These are phyloP conservation scores for Druon quercuslanigerum DNA, from an alignment of 1,140 invertebrate species.

Conservation along the genomic window DNA sequence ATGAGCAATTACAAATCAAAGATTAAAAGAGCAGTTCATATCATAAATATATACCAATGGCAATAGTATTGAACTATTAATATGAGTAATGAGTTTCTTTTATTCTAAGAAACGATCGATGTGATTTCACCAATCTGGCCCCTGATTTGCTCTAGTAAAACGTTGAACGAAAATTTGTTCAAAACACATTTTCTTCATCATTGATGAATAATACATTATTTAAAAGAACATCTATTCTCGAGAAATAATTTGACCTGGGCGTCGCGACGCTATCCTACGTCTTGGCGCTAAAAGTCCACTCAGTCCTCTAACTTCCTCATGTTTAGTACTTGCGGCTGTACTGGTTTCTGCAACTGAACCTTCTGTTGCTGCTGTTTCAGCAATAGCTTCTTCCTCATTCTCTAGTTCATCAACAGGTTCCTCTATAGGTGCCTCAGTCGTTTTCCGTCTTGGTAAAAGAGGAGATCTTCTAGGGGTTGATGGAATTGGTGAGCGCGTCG, in stretches of 20 bases:
- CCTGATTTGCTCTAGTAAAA: no score
- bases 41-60: no score
- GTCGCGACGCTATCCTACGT: constrained; percentile 77
- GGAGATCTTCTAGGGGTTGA: constrained; percentile 63
- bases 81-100: no score
- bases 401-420: constrained; percentile 52
- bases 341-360: constrained; percentile 68
- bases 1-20: no score
- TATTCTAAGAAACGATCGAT: no score
- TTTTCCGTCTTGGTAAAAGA: constrained; percentile 68
- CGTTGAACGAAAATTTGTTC: no score
- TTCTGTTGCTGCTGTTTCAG: constrained; percentile 73
- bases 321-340: constrained; percentile 69
- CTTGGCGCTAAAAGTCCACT: constrained; percentile 78
- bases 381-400: constrained; percentile 50
- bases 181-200: no score
- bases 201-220: background rate
- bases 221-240: constrained; percentile 43
- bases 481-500: constrained; percentile 60
- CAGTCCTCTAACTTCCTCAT: constrained; percentile 77
- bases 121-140: no score
- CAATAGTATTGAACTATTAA: no score
- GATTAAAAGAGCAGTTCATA: no score
- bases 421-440: constrained; percentile 62
- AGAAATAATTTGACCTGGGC: constrained; percentile 73